Base-by-base conservation (phyloP, 1,140 invertebrate genomes). In the Protaetia brevitarsis region DNA sequence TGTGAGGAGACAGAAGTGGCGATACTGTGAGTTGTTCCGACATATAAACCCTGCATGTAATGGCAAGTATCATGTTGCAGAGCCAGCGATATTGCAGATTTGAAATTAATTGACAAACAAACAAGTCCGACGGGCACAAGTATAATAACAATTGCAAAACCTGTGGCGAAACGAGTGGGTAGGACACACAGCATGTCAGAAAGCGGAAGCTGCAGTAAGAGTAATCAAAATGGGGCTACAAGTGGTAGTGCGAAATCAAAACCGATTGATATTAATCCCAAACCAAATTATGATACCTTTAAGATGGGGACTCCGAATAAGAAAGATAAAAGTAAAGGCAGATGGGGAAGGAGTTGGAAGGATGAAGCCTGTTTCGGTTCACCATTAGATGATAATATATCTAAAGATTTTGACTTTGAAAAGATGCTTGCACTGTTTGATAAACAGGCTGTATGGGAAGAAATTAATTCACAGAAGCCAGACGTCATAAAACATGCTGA, bases 401-500 rank as follows among this genome's bases (percentile, higher is more conserved):
- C 82, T 36, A 78, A 92, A 75, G 92, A 94, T 71, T 96, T 96
- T 84, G 94, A 96, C 83, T 96, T 96, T 85, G 93, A 96, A 77
- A 94, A 93, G 68, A 96, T 96, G 83, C 81, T 96, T 16, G 92
- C 93, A 8, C 80, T 96, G 23, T 96, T 96, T 81, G 90, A 96
- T 79, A 96, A 96, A 81, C 85, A 88, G 78, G 88, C 87, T 41
- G 81, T 86, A 66, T 89, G 87, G 86, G 87, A 93, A 73, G 85
- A 91, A 78, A 86, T 92, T 65, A 87, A 89, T 69, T 83, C 84
- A 11, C 83, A 86, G 45, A 89, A 87, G 70, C 88, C 88, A 3
- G 89, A 91, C 73, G 81, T 90, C 19, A 79, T 88, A 61, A 77
- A 72, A 66, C 71, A 75, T 59, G 59, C 68, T 11, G 75, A 78